A percentile compares a stretch with the other conserved stretches of the same genome.
Evolutionary conservation across 2,113 vertebrate species (phyloP).

Genomic region (Triplophysa tibetana): DNA sequence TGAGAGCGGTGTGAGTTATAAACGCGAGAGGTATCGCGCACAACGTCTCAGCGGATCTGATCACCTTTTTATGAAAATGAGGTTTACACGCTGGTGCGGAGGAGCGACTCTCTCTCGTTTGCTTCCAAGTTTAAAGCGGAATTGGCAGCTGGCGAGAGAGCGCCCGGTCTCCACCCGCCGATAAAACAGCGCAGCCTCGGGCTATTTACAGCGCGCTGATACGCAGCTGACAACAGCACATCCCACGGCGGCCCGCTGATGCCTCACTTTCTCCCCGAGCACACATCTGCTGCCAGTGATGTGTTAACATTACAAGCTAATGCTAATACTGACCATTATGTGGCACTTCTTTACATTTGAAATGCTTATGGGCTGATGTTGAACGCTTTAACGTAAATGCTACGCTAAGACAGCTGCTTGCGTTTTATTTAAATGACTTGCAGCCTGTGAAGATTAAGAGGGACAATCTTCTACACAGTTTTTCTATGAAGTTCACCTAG

Average conservation of each 20-base stretch:
- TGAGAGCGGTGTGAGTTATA: slow-evolving; percentile 37
- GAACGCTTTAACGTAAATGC: slow-evolving; percentile 37
- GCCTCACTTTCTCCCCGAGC: slow-evolving; percentile 53
- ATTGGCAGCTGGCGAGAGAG: slow-evolving; percentile 59
- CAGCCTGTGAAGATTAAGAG: not conserved
- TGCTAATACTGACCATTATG: slow-evolving; percentile 35
- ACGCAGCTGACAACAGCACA: slow-evolving; percentile 73
- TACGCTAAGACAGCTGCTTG: slow-evolving; percentile 16
- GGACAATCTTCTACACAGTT: not conserved
- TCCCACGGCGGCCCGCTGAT: slow-evolving; percentile 60
- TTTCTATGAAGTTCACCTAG: not conserved
- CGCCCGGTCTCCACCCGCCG: slow-evolving; percentile 68
- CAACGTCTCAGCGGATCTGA: slow-evolving; percentile 56
- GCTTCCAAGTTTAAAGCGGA: slow-evolving; percentile 57
- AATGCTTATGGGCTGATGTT: slow-evolving; percentile 32
- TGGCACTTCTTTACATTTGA: slow-evolving; percentile 48
- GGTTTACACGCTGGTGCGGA: slow-evolving; percentile 44
- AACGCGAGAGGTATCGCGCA: slow-evolving; percentile 30
- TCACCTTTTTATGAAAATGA: slow-evolving; percentile 62
- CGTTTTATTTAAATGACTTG: slow-evolving; percentile 11
- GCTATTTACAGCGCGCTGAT: slow-evolving; percentile 68
- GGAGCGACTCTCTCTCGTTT: slow-evolving; percentile 49
- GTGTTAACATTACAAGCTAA: slow-evolving; percentile 63
- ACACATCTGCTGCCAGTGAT: slow-evolving; percentile 57
- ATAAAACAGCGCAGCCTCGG: slow-evolving; percentile 69